Percentiles rank a stretch among this genome's conserved stretches.
These are phyloP conservation scores for Falco novaeseelandiae DNA, from an alignment of 2,797 vertebrate genomes.

Conservation along the genomic window DNA sequence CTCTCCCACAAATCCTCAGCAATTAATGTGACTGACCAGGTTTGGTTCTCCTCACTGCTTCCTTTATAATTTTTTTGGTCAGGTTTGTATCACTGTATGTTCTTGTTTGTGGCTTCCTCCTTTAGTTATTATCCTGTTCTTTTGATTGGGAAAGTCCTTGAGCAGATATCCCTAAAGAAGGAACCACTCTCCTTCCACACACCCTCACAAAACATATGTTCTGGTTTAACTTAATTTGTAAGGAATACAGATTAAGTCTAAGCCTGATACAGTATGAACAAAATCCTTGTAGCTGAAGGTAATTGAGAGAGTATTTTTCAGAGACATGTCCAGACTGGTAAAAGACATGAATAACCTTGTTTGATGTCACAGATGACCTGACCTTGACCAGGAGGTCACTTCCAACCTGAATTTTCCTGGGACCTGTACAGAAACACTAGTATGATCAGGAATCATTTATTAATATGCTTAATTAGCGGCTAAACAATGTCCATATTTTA, in stretches of 20 bases:
- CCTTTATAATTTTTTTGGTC: background rate
- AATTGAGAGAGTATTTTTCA: background rate
- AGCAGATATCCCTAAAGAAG: background rate
- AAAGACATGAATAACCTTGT: background rate
- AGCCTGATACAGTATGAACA: background rate
- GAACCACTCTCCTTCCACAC: background rate
- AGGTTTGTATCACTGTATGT: background rate
- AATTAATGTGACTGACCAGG: background rate
- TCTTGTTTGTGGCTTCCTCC: background rate
- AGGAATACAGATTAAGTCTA: background rate
- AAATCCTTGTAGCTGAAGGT: background rate
- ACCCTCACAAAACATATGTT: background rate
- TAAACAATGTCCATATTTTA: background rate
- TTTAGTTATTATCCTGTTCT: background rate
- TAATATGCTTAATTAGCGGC: background rate
- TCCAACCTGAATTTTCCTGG: background rate
- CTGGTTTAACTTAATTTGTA: background rate
- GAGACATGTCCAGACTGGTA: background rate
- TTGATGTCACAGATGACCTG: background rate
- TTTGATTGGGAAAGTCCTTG: background rate
- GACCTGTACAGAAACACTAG: background rate
- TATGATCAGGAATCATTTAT: background rate
- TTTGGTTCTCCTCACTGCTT: background rate
- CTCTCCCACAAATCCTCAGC: background rate
- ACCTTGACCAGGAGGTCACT: background rate